Conservation (phyloP, 2,113 vertebrate species). For the Otolemur garnettii region DNA sequence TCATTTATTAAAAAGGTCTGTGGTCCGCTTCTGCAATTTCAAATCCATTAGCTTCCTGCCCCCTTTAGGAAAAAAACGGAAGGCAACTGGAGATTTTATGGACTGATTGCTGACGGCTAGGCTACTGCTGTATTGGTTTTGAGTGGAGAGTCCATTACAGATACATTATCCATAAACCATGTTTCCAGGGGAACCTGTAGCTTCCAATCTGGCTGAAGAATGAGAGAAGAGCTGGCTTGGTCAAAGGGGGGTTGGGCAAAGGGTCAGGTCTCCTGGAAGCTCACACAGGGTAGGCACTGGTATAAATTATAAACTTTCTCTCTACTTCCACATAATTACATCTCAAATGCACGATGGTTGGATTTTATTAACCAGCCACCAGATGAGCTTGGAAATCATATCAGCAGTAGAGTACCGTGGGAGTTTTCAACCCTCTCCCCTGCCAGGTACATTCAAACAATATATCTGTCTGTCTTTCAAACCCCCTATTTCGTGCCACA, state of each 20-base stretch:
- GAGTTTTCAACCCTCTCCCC: slow-evolving; percentile 81
- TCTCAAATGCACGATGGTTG: slow-evolving; percentile 57
- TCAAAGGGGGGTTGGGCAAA: slow-evolving; percentile 70
- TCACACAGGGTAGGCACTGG: neutral
- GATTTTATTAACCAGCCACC: slow-evolving; percentile 71
- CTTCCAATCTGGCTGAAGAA: slow-evolving; percentile 68
- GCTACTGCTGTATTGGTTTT: slow-evolving; percentile 82
- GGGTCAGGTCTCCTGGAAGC: slow-evolving; percentile 80
- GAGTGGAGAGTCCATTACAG: slow-evolving; percentile 87
- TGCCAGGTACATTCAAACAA: slow-evolving; percentile 81
- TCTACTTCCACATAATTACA: slow-evolving; percentile 56
- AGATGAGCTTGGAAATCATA: slow-evolving; percentile 84
- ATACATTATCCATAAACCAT: slow-evolving; percentile 81
- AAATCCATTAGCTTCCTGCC: slow-evolving; percentile 80
- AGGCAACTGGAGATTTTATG: slow-evolving; percentile 88
- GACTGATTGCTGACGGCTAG: slow-evolving; percentile 87
- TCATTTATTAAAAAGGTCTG: slow-evolving; percentile 82
- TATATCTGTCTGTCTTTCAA: slow-evolving; percentile 79
- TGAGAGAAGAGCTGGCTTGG: slow-evolving; percentile 39
- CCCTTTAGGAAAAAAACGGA: slow-evolving; percentile 60
- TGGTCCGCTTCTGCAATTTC: slow-evolving; percentile 82
- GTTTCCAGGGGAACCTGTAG: slow-evolving; percentile 78
- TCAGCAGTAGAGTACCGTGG: slow-evolving; percentile 80
- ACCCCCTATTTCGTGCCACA: slow-evolving; percentile 6
- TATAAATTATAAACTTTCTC: slow-evolving; percentile 75